A percentile compares a stretch with the other conserved stretches of the same genome.
Conservation (phyloP, 2,797 vertebrate species). For the Acridotheres tristis region DNA sequence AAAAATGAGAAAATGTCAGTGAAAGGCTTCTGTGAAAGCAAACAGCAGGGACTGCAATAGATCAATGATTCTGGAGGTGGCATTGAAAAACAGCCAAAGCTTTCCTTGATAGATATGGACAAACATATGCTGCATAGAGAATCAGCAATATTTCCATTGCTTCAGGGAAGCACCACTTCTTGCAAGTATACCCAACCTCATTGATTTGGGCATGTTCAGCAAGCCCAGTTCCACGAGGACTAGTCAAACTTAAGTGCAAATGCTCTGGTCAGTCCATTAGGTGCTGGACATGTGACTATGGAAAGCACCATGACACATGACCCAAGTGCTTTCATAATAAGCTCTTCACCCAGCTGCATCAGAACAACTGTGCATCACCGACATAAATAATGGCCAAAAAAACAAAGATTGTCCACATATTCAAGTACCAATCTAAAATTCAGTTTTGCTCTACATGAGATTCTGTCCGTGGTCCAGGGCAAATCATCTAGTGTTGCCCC, state of each 20-base stretch:
- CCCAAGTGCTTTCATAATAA: not conserved
- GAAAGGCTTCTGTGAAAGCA: not conserved
- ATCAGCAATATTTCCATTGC: not conserved
- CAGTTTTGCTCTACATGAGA: not conserved
- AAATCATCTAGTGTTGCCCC: not conserved
- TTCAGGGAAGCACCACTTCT: not conserved
- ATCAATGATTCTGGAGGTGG: not conserved
- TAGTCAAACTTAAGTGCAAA: not conserved
- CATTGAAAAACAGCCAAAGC: not conserved
- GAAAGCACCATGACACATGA: not conserved
- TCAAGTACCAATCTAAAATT: not conserved
- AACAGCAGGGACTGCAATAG: not conserved
- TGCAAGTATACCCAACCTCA: not conserved
- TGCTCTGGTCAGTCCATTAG: not conserved
- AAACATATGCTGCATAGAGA: not conserved
- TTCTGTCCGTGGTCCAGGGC: not conserved
- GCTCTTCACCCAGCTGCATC: not conserved
- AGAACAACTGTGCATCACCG: not conserved
- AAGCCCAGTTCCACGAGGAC: not conserved
- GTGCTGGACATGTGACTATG: accelerated
- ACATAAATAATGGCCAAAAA: not conserved
- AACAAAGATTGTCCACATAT: not conserved
- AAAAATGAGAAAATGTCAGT: not conserved
- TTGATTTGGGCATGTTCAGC: not conserved
- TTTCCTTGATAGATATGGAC: not conserved